Evolutionary conservation across 1,140 invertebrate genomes (phyloP), one percentile per base, ranked within the genome.

Genomic region (Bombus difficillimus): DNA sequence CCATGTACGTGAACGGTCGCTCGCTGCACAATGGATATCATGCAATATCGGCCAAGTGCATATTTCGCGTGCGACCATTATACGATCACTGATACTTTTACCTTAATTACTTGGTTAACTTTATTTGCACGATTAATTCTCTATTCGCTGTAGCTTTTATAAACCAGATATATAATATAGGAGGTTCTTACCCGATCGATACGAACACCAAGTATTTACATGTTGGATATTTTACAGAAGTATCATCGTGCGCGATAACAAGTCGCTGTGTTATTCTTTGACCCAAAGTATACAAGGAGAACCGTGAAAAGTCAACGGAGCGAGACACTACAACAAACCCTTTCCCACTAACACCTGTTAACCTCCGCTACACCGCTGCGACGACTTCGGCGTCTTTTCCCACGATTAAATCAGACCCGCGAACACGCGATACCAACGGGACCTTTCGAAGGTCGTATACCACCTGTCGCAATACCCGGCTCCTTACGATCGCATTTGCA

Each of bases 361-460:
- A 68, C 77, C 39, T 83, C 71, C 72, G 41, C 80, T 74, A 74
- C 43, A 43, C 32, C 25, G n/a, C 69, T 57, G 62, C 64, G 83
- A 84, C 76, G 72, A 82, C 41, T 77, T 41, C 69, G 69, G 62
- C 64, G 66, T 83, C 79, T 90, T 90, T 92, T 92, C 92, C 90
- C 91, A 93, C 91, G 91, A 92, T 92, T 91, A 92, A 93, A 91
- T 92, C 90, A 81, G 62, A 64, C 64, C 18, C 90, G 89, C 89
- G 87, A 82, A 74, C 89, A 91, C 89, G 74, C 78, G 85, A 89
- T 90, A 88, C 71, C 73, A 53, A 66, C 86, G 91, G 81, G 91
- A 92, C 91, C 93, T 93, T 92, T 78, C 85, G 89, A 93, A 93
- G 93, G 93, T 91, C 93, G 92, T 85, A 59, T 89, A 79, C 84